Conservation (phyloP, 2,797 vertebrate species). For the Sternotherus odoratus region DNA sequence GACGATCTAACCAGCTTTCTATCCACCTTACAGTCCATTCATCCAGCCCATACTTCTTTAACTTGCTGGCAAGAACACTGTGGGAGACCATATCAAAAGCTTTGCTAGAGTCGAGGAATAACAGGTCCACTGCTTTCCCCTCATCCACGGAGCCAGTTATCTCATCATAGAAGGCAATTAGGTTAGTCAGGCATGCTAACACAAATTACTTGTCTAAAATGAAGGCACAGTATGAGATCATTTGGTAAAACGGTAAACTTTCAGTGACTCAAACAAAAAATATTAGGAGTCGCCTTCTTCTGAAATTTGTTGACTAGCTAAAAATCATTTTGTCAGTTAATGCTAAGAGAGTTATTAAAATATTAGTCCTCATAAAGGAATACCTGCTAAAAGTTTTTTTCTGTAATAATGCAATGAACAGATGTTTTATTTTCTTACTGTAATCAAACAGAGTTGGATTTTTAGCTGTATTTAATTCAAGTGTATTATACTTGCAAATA, state of each 20-base stretch:
- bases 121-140: too few relatives aligned
- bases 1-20: too few relatives aligned
- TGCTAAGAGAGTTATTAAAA: constrained; percentile 21
- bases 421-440: constrained; percentile 17
- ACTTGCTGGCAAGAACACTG: too few relatives aligned
- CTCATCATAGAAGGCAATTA: too few relatives aligned
- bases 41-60: too few relatives aligned
- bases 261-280: neutral
- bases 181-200: too few relatives aligned
- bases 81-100: too few relatives aligned
- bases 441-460: neutral
- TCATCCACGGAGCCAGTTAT: too few relatives aligned
- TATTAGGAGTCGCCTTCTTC: neutral
- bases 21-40: too few relatives aligned
- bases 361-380: neutral
- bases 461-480: constrained; percentile 22
- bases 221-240: neutral
- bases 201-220: neutral
- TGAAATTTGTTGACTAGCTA: neutral
- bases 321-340: neutral
- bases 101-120: too few relatives aligned
- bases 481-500: neutral
- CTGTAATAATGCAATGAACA: neutral
- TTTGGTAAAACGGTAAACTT: neutral
- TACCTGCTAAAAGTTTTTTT: constrained; percentile 11